phyloP scores from a whole-genome alignment of 2,888 invertebrate genomes.

The Hirtodrosophila trivittata region DNA sequence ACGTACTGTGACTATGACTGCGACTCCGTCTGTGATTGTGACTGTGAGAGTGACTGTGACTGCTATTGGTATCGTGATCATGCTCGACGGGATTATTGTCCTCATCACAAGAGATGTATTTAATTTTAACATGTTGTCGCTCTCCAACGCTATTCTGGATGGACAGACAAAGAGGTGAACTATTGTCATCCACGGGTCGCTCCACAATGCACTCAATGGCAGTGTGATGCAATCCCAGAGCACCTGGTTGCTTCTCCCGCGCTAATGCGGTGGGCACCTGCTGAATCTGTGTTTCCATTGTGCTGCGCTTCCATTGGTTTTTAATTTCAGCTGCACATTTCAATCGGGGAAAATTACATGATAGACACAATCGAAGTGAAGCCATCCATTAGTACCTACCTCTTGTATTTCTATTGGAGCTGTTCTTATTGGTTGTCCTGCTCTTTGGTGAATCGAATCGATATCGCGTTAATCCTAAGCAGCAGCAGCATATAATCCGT shows the following conservation, averaged over 20 bases:
- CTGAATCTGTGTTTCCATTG: slow-evolving; percentile 83
- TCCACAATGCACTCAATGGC: slow-evolving; percentile 67
- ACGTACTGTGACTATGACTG: slow-evolving; percentile 13
- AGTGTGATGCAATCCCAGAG: slow-evolving; percentile 28
- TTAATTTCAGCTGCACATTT: slow-evolving; percentile 64
- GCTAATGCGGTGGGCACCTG: slow-evolving; percentile 54
- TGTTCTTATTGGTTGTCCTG: slow-evolving; percentile 62
- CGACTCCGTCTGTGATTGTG: slow-evolving; percentile 10
- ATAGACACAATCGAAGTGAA: slow-evolving; percentile 3
- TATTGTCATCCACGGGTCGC: slow-evolving; percentile 51
- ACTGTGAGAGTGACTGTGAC: slow-evolving; percentile 13
- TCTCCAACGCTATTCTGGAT: slow-evolving; percentile 64
- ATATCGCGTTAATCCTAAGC: slow-evolving; percentile 68
- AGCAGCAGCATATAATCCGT: slow-evolving; percentile 88
- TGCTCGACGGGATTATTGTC: slow-evolving; percentile 79
- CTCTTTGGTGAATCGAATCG: slow-evolving; percentile 73
- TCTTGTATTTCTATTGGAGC: slow-evolving; percentile 63
- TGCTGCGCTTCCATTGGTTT: slow-evolving; percentile 82
- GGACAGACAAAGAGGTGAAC: slow-evolving; percentile 74
- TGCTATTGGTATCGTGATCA: slow-evolving; percentile 16
- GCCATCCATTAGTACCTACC: slow-evolving; percentile 46
- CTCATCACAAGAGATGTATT: slow-evolving; percentile 81
- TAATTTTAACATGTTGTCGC: slow-evolving; percentile 71
- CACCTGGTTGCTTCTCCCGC: slow-evolving; percentile 35
- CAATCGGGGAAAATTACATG: not conserved